Base-by-base conservation (phyloP, 37 sponge, comb jelly and placozoan genomes). In the Chondrosia reniformis region DNA sequence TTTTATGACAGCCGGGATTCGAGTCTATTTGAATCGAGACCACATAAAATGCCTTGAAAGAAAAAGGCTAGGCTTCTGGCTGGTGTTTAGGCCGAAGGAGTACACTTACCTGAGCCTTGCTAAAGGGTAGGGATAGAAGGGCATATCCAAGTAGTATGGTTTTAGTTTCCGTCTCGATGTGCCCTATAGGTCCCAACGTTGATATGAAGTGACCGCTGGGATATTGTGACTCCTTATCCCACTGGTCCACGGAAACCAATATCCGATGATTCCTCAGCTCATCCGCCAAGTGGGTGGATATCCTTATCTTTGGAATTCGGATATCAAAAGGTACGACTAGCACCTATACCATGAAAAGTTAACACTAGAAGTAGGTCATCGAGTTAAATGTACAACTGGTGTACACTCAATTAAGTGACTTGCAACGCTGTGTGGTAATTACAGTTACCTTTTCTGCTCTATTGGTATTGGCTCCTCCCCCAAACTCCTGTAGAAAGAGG, bases 121-220 rank as follows among this genome's bases (percentile, higher is more conserved):
- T 91, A 76, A 91, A 91, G 0, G 89, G 62, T 21, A 40, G 34
- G 0, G 27, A 32, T 6, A 45, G 0, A 30, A 91, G 41, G 0
- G 62, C 75, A 80, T 91, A 67, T 46, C 84, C 89, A 31, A 78
- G 72, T 12, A 91, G 77, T 6, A 87, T 81, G 32, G 79, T 79
- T 13, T 65, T 58, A 0, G 88, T 91, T 75, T 91, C 92, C 55
- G 89, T 87, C 76, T 91, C 92, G 4, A 84, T 17, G 38, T 81
- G 55, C 33, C 92, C 92, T 21, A 84, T 87, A 15, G 92, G 92
- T 24, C 92, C 92, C 75, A 91, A 75, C 42, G 52, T 84, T 33
- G 82, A 52, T 9, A 91, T 89, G 84, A 91, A 91, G 67, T 91
- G 92, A 19, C 92, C 92, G 66, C 78, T 64, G n/a, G 92, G 92